phyloP scores from a whole-genome alignment of 2,113 vertebrate species.

The Cygnus atratus region DNA sequence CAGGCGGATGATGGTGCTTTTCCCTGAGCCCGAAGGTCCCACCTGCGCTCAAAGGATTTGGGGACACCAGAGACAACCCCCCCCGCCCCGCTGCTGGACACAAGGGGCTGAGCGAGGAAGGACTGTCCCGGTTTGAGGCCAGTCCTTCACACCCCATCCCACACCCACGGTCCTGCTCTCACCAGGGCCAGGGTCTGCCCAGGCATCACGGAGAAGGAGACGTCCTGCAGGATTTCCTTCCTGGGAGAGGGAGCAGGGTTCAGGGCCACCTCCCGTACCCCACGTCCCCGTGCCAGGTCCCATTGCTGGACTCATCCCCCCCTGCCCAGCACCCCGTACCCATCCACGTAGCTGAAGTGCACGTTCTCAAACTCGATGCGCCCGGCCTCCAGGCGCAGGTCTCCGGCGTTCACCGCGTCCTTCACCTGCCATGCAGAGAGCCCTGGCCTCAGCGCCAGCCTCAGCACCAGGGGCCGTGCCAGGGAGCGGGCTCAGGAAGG shows the following conservation, averaged over 20 bases:
- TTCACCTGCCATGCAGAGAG: slow-evolving; percentile 79
- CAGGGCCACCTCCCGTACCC: background rate
- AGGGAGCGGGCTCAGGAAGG: background rate
- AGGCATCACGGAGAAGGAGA: slow-evolving; percentile 93
- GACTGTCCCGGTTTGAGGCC: fast-evolving
- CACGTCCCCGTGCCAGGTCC: background rate
- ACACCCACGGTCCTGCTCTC: slow-evolving; percentile 14
- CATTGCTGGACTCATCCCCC: background rate
- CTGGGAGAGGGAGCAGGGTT: slow-evolving; percentile 65
- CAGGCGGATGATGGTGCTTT: slow-evolving; percentile 91
- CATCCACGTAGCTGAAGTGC: slow-evolving; percentile 87
- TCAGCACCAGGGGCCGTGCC: fast-evolving
- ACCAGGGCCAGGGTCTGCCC: slow-evolving; percentile 95
- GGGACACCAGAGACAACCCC: background rate
- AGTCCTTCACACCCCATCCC: background rate
- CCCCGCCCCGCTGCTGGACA: background rate
- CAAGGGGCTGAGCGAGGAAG: background rate
- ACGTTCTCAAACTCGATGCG: slow-evolving; percentile 92
- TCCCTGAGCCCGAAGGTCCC: slow-evolving; percentile 92
- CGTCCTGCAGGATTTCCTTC: slow-evolving; percentile 86
- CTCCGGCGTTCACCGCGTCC: slow-evolving; percentile 83
- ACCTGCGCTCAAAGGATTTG: slow-evolving; percentile 75
- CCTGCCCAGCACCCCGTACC: slow-evolving; percentile 73
- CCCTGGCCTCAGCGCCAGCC: fast-evolving
- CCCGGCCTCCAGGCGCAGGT: slow-evolving; percentile 79